Evolutionary conservation across 2,888 invertebrate species (phyloP).

Genomic region (Cryptus armator): DNA sequence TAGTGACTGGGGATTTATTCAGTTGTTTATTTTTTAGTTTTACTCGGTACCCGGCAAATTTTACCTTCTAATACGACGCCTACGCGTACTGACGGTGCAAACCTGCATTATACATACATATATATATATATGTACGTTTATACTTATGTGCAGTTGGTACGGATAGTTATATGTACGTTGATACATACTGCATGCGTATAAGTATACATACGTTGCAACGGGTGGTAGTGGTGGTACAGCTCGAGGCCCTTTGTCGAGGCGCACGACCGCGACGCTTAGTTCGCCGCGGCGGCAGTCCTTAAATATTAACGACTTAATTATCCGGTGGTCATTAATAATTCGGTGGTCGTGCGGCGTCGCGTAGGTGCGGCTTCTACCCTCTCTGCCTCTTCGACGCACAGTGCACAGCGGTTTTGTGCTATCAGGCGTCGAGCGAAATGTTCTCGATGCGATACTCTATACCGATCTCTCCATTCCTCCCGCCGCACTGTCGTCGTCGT

Average conservation of each 20-base stretch:
- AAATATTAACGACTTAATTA: conserved; percentile 83
- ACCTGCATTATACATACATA: conserved; percentile 28
- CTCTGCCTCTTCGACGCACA: conserved; percentile 33
- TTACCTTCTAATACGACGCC: background rate
- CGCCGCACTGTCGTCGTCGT: conserved; percentile 21
- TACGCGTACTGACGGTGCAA: conserved; percentile 18
- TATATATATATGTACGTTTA: conserved; percentile 12
- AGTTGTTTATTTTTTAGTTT: conserved; percentile 7
- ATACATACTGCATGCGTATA: background rate
- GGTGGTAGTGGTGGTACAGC: conserved; percentile 7
- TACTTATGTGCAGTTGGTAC: background rate
- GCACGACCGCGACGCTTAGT: conserved; percentile 70
- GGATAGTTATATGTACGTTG: too few relatives aligned
- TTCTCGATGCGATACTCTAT: conserved; percentile 34
- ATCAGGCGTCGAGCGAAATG: conserved; percentile 28
- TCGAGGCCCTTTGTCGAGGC: conserved; percentile 68
- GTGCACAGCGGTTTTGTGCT: conserved; percentile 20
- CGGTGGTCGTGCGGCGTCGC: conserved; percentile 73
- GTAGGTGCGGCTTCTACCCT: conserved; percentile 67
- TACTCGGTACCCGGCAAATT: background rate
- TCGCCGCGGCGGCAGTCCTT: conserved; percentile 74
- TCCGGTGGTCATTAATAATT: conserved; percentile 81
- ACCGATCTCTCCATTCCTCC: conserved; percentile 56
- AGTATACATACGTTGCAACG: conserved; percentile 4
- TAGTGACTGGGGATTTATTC: background rate